Base-by-base conservation (phyloP, 1,140 invertebrate genomes). In the Carcinoscorpius rotundicauda region DNA sequence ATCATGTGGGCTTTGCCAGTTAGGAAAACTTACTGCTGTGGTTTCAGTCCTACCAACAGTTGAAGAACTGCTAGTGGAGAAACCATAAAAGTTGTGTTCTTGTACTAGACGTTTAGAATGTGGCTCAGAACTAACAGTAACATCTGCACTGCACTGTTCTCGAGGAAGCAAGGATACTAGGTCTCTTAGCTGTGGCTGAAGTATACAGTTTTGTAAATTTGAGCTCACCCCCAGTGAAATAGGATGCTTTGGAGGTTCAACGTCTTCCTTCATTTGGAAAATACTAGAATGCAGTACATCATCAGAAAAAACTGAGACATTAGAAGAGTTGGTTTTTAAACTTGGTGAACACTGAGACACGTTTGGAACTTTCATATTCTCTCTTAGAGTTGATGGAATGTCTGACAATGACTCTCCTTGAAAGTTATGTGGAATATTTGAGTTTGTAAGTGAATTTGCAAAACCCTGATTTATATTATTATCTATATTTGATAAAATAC, bases 201-300 rank as follows among this genome's bases (percentile, higher is more conserved):
- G 29, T 29, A 29, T 29, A 29, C 2, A 2, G 29, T 29, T 29
- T 29, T 29, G 29, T 29, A 29, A 29, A 29, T 29, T 29, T 29
- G 29, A 29, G 29, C 29, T 83, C 55, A 61, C 60, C 59, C 63
- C 64, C 58, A 66, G 63, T 49, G 89, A 88, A 71, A 90, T 78
- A 58, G 91, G 90, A 58, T 91, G 91, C 78, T 94, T 94, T 3
- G 91, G 91, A 61, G 91, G 91, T 63, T 88, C 84, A 52, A 64
- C 52, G 49, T 11, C 60, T 62, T 49, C 9, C 11, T 64, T 29
- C n/a, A 49, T 59, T 48, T 50, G 9, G 49, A 57, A 57, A 56
- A 51, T 65, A 50, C 56, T 49, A 60, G 52, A 56, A 51, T 64
- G 58, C 51, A 69, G 57, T 11, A 69, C 65, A 60, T 64, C 67